Percentiles rank a stretch among this genome's conserved stretches.
Evolutionary conservation across 2,888 invertebrate genomes (phyloP).

Genomic region (Isoperla grammatica): DNA sequence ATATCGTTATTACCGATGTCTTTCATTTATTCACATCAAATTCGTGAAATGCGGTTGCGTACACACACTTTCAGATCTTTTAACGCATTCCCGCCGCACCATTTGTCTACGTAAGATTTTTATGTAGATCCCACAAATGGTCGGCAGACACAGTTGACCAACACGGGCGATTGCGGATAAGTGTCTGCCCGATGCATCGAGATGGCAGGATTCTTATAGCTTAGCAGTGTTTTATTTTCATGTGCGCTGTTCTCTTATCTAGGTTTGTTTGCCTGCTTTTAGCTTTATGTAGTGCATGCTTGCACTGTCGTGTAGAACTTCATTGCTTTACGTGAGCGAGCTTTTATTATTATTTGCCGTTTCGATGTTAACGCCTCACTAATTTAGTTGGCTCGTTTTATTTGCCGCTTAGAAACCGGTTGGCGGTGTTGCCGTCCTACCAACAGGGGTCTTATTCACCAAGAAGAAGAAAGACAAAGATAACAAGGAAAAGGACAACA

Average conservation of each 20-base stretch:
- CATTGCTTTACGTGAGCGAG: background rate
- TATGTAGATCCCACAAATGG: too few relatives aligned
- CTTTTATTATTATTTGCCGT: slow-evolving; percentile 1
- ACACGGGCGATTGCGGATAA: too few relatives aligned
- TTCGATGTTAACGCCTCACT: background rate
- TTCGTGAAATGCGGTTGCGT: too few relatives aligned
- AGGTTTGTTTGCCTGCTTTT: slow-evolving; percentile 14
- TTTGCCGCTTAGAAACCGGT: slow-evolving; percentile 62
- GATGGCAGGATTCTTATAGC: too few relatives aligned
- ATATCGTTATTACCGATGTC: too few relatives aligned
- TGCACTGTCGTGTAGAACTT: background rate
- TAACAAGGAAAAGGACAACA: slow-evolving; percentile 47
- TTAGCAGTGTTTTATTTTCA: too few relatives aligned
- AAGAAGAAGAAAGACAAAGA: slow-evolving; percentile 52
- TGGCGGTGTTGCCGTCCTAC: slow-evolving; percentile 79
- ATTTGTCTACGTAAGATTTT: too few relatives aligned
- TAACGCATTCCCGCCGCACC: too few relatives aligned
- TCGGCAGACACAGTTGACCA: too few relatives aligned
- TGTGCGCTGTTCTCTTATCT: background rate
- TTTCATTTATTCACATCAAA: too few relatives aligned
- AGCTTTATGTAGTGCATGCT: slow-evolving; percentile 11
- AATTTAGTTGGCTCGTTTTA: slow-evolving; percentile 25
- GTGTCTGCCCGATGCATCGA: too few relatives aligned
- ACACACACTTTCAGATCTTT: too few relatives aligned
- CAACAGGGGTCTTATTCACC: slow-evolving; percentile 49